Conservation (phyloP, 2,113 vertebrate species). For the Morone saxatilis region DNA sequence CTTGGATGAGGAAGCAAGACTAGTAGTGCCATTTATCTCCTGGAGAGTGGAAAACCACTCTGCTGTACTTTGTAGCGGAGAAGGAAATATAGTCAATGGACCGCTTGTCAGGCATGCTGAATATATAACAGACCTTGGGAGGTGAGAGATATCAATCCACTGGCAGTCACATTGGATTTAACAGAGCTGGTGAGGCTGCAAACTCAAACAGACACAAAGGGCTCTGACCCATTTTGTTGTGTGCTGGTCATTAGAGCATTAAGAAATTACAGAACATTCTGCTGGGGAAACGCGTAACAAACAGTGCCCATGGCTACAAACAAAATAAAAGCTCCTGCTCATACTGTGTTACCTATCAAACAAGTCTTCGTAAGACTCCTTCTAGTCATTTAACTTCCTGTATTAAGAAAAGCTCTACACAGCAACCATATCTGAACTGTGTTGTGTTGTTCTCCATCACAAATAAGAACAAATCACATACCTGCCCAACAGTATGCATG, state of each 20-base stretch:
- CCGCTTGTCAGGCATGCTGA: conserved; percentile 14
- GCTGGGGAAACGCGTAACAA: background rate
- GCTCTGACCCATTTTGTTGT: conserved; percentile 13
- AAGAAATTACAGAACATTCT: conserved; percentile 2
- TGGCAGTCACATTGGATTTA: conserved; percentile 30
- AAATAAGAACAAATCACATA: background rate
- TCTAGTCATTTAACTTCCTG: background rate
- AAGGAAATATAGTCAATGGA: background rate
- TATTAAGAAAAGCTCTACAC: background rate
- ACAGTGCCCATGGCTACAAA: background rate
- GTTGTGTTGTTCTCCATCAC: background rate
- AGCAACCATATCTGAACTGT: background rate
- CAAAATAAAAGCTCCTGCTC: background rate
- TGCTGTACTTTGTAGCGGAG: background rate
- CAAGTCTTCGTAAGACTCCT: background rate
- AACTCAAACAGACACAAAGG: conserved; percentile 18
- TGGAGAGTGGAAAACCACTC: background rate
- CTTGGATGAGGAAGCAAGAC: conserved; percentile 9
- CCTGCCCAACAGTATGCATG: background rate
- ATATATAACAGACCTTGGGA: conserved; percentile 9
- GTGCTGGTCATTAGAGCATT: conserved; percentile 14
- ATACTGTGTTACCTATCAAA: background rate
- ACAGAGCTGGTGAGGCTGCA: conserved; percentile 23
- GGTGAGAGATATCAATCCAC: conserved; percentile 26
- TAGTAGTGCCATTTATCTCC: background rate